Percentiles rank a stretch among this genome's conserved stretches.
phyloP scores from a whole-genome alignment of 2,888 invertebrate genomes.

The Heliconius sara region DNA sequence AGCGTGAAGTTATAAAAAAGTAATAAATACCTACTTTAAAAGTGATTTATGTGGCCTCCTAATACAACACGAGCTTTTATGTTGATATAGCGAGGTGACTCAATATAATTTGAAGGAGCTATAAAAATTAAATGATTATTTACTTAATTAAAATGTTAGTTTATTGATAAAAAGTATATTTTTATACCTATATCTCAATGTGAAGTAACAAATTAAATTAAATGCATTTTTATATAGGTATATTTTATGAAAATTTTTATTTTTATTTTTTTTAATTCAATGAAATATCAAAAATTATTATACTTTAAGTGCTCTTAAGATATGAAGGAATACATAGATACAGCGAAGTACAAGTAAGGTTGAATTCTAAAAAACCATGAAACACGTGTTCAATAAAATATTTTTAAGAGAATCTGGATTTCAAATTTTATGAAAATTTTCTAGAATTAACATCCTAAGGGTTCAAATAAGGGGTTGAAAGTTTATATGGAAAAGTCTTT shows the following conservation, averaged over 20 bases:
- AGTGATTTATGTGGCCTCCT: constrained; percentile 31
- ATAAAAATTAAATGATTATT: constrained; percentile 29
- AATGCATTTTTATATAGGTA: background rate
- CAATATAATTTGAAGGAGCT: constrained; percentile 28
- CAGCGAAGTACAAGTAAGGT: no score
- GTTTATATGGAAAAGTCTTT: no score
- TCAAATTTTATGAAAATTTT: no score
- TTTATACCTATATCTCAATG: background rate
- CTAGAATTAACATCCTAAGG: no score
- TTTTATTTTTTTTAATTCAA: no score
- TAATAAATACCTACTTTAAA: background rate
- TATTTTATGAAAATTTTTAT: no score
- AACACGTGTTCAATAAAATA: no score
- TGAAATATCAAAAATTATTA: background rate
- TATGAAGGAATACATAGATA: background rate
- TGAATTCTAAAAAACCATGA: no score
- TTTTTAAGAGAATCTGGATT: no score
- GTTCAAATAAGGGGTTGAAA: no score
- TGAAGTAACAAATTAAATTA: background rate
- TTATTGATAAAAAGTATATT: constrained; percentile 4
- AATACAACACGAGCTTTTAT: constrained; percentile 30
- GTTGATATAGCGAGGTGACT: constrained; percentile 23
- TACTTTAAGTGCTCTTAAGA: background rate
- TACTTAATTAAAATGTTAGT: background rate
- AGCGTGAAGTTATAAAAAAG: no score